These are phyloP conservation scores for Acropternis orthonyx DNA, from an alignment of 2,797 vertebrate genomes.

Conservation along the genomic window DNA sequence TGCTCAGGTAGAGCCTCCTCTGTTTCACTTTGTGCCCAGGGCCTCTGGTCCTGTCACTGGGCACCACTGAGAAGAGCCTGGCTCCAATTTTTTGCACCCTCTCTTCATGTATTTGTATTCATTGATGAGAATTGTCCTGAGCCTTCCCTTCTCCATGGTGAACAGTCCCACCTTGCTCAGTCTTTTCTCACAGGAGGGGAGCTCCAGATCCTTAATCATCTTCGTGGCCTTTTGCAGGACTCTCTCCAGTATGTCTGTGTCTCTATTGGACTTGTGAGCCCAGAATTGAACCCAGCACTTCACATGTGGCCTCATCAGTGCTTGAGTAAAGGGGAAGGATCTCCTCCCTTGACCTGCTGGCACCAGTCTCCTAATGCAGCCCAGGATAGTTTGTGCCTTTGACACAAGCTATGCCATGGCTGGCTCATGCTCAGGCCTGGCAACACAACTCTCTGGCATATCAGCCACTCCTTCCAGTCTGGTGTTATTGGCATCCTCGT, in stretches of 20 bases:
- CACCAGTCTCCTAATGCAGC: not conserved
- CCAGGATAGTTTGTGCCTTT: not conserved
- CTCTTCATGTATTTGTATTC: not conserved
- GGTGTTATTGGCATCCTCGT: fast-evolving
- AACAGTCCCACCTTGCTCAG: not conserved
- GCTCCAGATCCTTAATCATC: not conserved
- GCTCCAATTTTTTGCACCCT: not conserved
- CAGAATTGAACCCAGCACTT: not conserved
- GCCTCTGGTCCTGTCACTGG: not conserved
- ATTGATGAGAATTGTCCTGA: not conserved
- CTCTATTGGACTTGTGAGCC: not conserved
- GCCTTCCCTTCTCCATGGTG: not conserved
- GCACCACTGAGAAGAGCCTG: not conserved
- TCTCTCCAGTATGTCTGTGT: not conserved
- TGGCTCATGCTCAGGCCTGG: not conserved
- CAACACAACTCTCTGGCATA: fast-evolving
- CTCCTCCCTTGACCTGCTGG: not conserved
- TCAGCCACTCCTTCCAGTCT: not conserved
- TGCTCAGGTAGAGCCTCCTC: not conserved
- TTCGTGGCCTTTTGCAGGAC: not conserved
- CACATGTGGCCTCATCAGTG: fast-evolving
- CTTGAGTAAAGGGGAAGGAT: not conserved
- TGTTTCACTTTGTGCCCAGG: not conserved
- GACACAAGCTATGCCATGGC: not conserved
- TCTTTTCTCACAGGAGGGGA: not conserved